Evolutionary conservation across 2,113 vertebrate genomes (phyloP), one percentile per base, ranked within the genome.

Genomic region (Gracilinanus agilis): DNA sequence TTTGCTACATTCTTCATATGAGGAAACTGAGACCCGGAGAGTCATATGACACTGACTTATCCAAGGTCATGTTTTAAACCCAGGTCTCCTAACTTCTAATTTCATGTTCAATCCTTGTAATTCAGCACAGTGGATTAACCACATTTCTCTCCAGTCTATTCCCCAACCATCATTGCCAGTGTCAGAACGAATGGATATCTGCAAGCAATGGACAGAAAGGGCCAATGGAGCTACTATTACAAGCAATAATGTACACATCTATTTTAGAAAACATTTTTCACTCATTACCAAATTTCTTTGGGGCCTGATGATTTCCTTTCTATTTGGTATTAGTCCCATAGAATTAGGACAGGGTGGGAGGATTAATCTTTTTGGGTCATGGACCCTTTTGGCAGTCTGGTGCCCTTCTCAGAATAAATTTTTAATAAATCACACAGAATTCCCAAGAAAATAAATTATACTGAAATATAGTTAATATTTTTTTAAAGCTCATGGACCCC

Each of bases 331-430:
- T 7, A 54, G 55, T 24, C 53, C 91, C 75, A 24, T 44, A 53
- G 55, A 96, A 0, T 24, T 89, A 91, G 61, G 54, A 90, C 94
- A 94, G 94, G 92, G 89, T 93, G 49, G 49, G 49, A 49, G 49
- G 95, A n/a, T 88, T 24, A 29, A 91, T 19, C 92, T 95, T 91
- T 90, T 95, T 90, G 90, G 90, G 44, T 95, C 93, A 95, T 89
- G 44, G 75, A 58, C 90, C 90, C 88, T 90, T 93, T 67, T 96
- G 89, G 54, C 96, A 95, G 91, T 91, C 75, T 92, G 93, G 58
- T 61, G 11, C 29, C 2, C 83, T 95, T 95, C 92, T 93, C 91
- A 88, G 56, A 8, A 67, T 67, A 58, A n/a, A 58, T 53, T 92
- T 94, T 88, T 90, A 54, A 49, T 90, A 56, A 44, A 49, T 61